Evolutionary conservation across 2,113 vertebrate genomes (phyloP).

Genomic region (Cheirogaleus medius): DNA sequence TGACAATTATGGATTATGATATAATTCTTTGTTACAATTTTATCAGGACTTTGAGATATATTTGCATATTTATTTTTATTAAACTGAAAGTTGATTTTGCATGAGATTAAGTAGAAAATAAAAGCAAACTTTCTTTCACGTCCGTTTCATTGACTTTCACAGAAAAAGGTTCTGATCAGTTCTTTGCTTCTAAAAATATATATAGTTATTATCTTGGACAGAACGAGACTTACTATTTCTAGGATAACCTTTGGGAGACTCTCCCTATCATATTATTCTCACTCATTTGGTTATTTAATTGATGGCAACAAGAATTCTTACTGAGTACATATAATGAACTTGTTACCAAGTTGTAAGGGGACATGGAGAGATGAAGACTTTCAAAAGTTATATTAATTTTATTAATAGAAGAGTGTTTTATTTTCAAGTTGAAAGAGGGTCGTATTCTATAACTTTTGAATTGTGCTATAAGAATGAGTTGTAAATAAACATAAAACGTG

Average conservation of each 20-base stretch:
- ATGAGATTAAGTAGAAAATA: background rate
- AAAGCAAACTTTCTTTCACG: background rate
- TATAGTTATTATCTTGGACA: background rate
- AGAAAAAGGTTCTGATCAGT: background rate
- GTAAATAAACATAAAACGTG: background rate
- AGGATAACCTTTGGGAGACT: background rate
- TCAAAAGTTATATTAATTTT: background rate
- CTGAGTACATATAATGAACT: background rate
- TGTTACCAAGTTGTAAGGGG: background rate
- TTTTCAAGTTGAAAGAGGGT: background rate
- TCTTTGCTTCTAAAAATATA: background rate
- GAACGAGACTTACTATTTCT: background rate
- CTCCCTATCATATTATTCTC: background rate
- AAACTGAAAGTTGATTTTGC: background rate
- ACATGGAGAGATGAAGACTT: background rate
- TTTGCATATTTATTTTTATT: background rate
- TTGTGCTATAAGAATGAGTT: background rate
- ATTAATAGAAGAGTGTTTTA: background rate
- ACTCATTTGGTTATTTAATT: background rate
- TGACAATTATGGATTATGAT: background rate
- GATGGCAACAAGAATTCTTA: background rate
- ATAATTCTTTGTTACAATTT: background rate
- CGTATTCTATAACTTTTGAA: background rate
- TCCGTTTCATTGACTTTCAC: background rate
- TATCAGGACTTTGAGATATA: background rate